phyloP scores from a whole-genome alignment of 2,797 vertebrate genomes.

The Xyrichtys novacula region DNA sequence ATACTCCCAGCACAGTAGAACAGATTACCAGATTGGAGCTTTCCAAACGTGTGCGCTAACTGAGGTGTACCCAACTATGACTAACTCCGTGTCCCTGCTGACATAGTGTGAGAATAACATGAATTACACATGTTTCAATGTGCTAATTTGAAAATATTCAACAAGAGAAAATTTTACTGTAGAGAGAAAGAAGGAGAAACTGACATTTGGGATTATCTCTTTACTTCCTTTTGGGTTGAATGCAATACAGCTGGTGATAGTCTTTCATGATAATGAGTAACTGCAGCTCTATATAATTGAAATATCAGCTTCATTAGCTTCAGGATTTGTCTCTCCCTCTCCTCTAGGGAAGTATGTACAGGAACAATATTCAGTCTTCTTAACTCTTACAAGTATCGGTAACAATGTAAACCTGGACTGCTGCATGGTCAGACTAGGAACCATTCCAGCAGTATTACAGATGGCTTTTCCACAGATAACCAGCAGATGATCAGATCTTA shows the following conservation, averaged over 20 bases:
- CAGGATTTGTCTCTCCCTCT: not conserved
- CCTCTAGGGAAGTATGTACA: not conserved
- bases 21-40: too few relatives aligned
- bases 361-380: not conserved
- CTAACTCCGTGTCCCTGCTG: too few relatives aligned
- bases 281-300: not conserved
- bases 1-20: too few relatives aligned
- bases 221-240: not conserved
- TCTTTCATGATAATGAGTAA: not conserved
- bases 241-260: not conserved
- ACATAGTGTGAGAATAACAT: conserved; percentile 4
- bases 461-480: too few relatives aligned
- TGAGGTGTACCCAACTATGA: too few relatives aligned
- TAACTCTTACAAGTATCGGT: not conserved
- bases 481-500: conserved; percentile 1
- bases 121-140: conserved; percentile 11
- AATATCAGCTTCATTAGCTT: conserved; percentile 3
- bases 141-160: not conserved
- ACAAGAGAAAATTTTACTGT: not conserved
- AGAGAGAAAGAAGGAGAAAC: too few relatives aligned
- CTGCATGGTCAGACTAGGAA: conserved; percentile 12
- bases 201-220: not conserved
- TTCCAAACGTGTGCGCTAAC: too few relatives aligned
- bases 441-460: conserved; percentile 21
- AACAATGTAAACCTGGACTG: conserved; percentile 11